Base-by-base conservation (phyloP, 2,888 invertebrate species). In the Lymantria dispar region DNA sequence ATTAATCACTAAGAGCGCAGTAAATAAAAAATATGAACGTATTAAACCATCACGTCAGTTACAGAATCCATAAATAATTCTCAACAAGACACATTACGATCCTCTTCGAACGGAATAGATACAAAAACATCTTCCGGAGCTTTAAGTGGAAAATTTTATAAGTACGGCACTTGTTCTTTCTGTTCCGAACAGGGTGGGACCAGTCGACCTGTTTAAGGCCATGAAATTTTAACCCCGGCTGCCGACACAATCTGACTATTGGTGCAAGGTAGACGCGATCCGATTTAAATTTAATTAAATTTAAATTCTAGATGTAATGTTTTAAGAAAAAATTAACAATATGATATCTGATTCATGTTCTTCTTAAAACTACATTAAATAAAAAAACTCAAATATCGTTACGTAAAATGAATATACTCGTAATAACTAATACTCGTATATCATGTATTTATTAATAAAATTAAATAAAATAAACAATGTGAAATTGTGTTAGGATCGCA, bases 211-310 rank as follows among this genome's bases (percentile, higher is more conserved):
- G 73, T 76, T 82, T 82, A 81, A 74, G 78, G 79, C 74, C 56
- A 73, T 77, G 79, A 81, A 83, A 80, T 80, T 80, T 78, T 78
- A 81, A 78, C 75, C 74, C 67, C 62, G 72, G 60, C 58, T 56
- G 60, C 55, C 48, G 54, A 59, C 60, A 55, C 55, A 56, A 56
- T 50, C 47, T 14, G 48, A 13, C 43, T 37, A 43, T 29, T 56
- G 61, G 61, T 61, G 12, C 53, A 65, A 61, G 48, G 1, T 8
- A 46, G 7, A 43, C 33, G 43, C 45, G 22, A 22, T 22, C 2
- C 22, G 2, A 3, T 22, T 3, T 22, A 22, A 5, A 22, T 22
- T 22, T n/a, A n/a, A n/a, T n/a, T n/a, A n/a, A n/a, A n/a, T n/a
- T n/a, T n/a, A 22, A 22, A 22, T 3, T 22, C 2, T 22, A 22